Evolutionary conservation across 1,140 invertebrate species (phyloP), one percentile per base, ranked within the genome.

Genomic region (Choristoneura fumiferana): DNA sequence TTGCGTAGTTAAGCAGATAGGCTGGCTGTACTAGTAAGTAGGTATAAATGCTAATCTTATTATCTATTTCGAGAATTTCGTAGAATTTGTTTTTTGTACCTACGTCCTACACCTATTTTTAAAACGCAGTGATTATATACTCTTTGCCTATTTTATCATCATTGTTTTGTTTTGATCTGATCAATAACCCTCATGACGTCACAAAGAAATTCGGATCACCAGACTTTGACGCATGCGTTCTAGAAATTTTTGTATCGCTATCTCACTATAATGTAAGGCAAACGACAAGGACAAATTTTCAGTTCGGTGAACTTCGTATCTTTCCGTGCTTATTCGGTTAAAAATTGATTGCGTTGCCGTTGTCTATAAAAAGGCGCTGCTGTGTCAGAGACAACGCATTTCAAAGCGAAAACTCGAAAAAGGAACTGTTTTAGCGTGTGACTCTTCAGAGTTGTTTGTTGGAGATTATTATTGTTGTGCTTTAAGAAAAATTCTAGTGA

Each of bases 131-230:
- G n/a, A n/a, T n/a, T n/a, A n/a, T n/a, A n/a, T n/a, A n/a, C n/a
- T n/a, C n/a, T n/a, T n/a, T n/a, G n/a, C n/a, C n/a, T n/a, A n/a
- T n/a, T n/a, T 49, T 49, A 13, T 49, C 43, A 49, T 49, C 18
- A 22, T 49, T 49, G 43, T 49, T 49, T 29, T 49, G 18, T 49
- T 49, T 29, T 49, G 43, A 49, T 49, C 43, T 49, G 43, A 49
- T 49, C 43, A 49, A 49, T 49, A 49, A 49, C 43, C 43, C 43
- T 12, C 43, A 45, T 49, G 43, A 63, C 69, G 67, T 72, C 63
- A 69, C 62, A 67, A 71, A 71, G 64, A 57, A 64, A 53, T 36
- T 57, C 22, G n/a, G 43, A 49, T 49, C 43, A 49, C 17, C 43
- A 17, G 43, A 49, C 43, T 22, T 49, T 49, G 43, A 63, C 68